Evolutionary conservation across 2,113 vertebrate species (phyloP).

Genomic region (Erpornis zantholeuca): DNA sequence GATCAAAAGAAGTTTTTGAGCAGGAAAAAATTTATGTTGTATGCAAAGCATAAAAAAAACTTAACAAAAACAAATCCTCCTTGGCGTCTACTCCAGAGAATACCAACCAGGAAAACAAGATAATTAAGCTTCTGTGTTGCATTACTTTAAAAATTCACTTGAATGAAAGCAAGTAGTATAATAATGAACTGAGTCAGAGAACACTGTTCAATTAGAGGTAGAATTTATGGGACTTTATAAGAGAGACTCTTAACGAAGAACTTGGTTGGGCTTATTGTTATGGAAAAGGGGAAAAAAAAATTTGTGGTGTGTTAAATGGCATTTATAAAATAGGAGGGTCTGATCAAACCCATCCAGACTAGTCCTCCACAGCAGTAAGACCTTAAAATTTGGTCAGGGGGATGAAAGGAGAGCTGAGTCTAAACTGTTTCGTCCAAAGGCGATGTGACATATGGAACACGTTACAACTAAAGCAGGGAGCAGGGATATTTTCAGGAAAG

Average conservation of each 20-base stretch:
- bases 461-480: slow-evolving; percentile 64
- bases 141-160: slow-evolving; percentile 33
- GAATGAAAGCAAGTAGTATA: slow-evolving; percentile 31
- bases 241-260: slow-evolving; percentile 18
- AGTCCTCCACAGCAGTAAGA: not conserved
- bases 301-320: slow-evolving; percentile 15
- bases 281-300: not conserved
- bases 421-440: slow-evolving; percentile 2
- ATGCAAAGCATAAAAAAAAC: not conserved
- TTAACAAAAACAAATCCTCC: not conserved
- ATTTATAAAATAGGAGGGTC: not conserved
- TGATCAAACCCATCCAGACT: slow-evolving; percentile 19
- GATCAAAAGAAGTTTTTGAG: not conserved
- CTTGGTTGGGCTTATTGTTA: not conserved
- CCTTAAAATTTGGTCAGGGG: slow-evolving; percentile 9
- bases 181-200: slow-evolving; percentile 28
- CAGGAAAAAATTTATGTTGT: not conserved
- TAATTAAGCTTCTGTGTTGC: slow-evolving; percentile 63
- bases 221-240: slow-evolving; percentile 29
- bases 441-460: slow-evolving; percentile 70
- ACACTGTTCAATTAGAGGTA: slow-evolving; percentile 32
- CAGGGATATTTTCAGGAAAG: slow-evolving; percentile 36
- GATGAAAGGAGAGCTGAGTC: slow-evolving; percentile 17
- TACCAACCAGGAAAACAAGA: not conserved
- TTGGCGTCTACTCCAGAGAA: slow-evolving; percentile 12